Base-by-base conservation (phyloP, 2,888 invertebrate species). In the Ennomos quercinarius region DNA sequence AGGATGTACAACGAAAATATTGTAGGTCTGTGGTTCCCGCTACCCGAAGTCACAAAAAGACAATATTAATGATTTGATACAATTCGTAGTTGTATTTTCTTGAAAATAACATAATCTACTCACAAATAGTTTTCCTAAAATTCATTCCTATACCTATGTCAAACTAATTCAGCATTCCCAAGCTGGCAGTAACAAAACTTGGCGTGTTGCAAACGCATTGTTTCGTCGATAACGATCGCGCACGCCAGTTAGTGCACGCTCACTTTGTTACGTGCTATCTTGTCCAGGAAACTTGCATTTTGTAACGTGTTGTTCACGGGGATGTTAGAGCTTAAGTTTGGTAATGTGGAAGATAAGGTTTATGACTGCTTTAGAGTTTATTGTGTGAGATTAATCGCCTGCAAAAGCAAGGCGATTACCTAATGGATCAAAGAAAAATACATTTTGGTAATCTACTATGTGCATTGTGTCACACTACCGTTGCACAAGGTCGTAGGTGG, bases 171-270 rank as follows among this genome's bases (percentile, higher is more conserved):
- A 35, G 34, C 34, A 48, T 44, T 40, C 4, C 39, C n/a, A 43
- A 38, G 10, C 27, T 17, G 40, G 45, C 50, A 50, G 40, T 37
- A 12, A 50, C 38, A 43, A 48, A 35, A 47, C 35, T 34, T 53
- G 40, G 52, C 52, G 57, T 58, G 52, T 48, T 52, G 40, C 39
- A 10, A 40, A n/a, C 52, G 43, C 39, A 59, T 50, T 50, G 51
- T 51, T 50, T 38, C 12, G 11, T 5, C 11, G 58, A 59, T 59
- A 45, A 41, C 10, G 17, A 53, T 59, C 58, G 35, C 39, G 12
- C 53, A 48, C 47, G 47, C 58, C 44, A 53, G 47, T 53, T 53
- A 58, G 47, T 17, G 42, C 58, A 48, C 58, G 58, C 53, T 59
- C 58, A 53, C 43, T 52, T 46, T 57, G 56, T 45, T 17, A 49